Evolutionary conservation across 1,140 invertebrate species (phyloP), one percentile per base, ranked within the genome.

Genomic region (Monomorium pharaonis): DNA sequence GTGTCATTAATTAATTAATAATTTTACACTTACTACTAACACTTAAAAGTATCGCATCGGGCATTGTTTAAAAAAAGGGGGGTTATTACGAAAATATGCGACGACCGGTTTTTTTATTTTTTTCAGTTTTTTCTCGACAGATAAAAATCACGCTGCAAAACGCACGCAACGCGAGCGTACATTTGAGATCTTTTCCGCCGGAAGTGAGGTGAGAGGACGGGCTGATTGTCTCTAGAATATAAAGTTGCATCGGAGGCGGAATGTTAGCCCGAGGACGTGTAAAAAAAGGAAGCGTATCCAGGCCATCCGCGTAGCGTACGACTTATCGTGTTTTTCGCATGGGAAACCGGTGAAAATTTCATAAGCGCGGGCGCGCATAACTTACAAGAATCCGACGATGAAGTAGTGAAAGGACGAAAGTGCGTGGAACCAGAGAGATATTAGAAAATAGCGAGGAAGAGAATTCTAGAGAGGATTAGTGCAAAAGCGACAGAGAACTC

Each of bases 261-360:
- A 56, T 70, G 49, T 6, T 44, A 37, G 56, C 78, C 49, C 16
- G 12, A 56, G 16, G 37, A 77, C 10, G 18, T 62, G 42, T n/a
- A n/a, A 44, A 58, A 42, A 70, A 78, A 42, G 49, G 49, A 80
- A 80, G 16, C 21, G 14, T 69, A 80, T 69, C 21, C 62, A 69
- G 47, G 77, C 47, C 62, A 70, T 21, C 63, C 33, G n/a, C 77
- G 77, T n/a, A 44, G 44, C 24, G 10, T 69, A 69, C 18, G 21
- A 80, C 14, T 80, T 80, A 24, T 69, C 24, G n/a, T 10, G 33
- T 72, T 81, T 70, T 70, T 12, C 37, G 7, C 62, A 21, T n/a
- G 33, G 60, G 42, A 77, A 77, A n/a, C 44, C 18, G 18, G 0
- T 80, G 63, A 24, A 72, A 81, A 81, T 81, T 81, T 81, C 65